phyloP scores from a whole-genome alignment of 2,888 invertebrate genomes.

The Scaptomyza cyrtandrae region DNA sequence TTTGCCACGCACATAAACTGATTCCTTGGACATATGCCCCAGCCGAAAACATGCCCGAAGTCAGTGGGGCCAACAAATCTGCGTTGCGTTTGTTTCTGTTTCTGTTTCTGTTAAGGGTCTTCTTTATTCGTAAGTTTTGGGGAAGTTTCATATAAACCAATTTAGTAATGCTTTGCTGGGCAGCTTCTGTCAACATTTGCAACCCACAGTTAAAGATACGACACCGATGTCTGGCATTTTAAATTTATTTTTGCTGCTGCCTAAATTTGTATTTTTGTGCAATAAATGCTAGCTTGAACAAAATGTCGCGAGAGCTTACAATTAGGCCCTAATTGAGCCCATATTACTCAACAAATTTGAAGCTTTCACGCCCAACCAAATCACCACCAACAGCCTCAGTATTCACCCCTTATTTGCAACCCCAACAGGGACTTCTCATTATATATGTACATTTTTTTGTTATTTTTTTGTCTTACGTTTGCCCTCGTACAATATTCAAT shows the following conservation, averaged over 20 bases:
- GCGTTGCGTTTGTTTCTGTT: not conserved
- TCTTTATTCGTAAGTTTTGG: not conserved
- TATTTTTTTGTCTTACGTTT: constrained; percentile 33
- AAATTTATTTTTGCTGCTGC: constrained; percentile 39
- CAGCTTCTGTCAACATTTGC: constrained; percentile 30
- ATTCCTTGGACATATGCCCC: constrained; percentile 51
- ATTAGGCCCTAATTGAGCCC: constrained; percentile 63
- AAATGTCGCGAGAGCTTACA: constrained; percentile 35
- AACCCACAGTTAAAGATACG: not conserved
- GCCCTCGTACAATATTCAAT: constrained; percentile 31
- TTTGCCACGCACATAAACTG: constrained; percentile 62
- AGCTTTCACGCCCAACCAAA: constrained; percentile 3
- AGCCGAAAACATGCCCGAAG: constrained; percentile 7
- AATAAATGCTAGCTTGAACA: constrained; percentile 4
- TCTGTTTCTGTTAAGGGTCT: constrained; percentile 5
- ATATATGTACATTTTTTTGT: constrained; percentile 23
- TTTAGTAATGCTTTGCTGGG: constrained; percentile 63
- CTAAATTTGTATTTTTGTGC: constrained; percentile 15
- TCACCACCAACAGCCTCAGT: not conserved
- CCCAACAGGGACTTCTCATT: constrained; percentile 2
- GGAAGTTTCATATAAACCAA: constrained; percentile 33
- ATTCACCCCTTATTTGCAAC: constrained; percentile 21
- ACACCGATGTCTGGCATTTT: constrained; percentile 8
- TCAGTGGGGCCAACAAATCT: constrained; percentile 39
- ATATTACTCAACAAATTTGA: constrained; percentile 42